Evolutionary conservation across 2,797 vertebrate species (phyloP).

Genomic region (Sciaenops ocellatus): DNA sequence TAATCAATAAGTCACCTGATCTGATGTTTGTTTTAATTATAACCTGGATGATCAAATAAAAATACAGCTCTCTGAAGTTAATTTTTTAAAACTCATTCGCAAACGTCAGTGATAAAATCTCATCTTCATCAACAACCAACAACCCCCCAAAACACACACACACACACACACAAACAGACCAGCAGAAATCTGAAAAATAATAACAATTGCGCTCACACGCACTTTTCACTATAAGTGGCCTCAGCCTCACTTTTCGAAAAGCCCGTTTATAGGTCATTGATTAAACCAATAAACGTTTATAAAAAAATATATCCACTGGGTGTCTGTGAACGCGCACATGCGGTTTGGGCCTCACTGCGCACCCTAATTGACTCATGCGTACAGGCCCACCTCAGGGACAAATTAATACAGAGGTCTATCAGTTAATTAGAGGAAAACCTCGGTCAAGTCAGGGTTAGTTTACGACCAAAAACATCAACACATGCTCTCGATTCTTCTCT

Average conservation of each 20-base stretch:
- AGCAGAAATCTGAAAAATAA: no score
- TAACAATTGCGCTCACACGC: neutral
- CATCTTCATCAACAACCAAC: neutral
- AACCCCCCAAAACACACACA: neutral
- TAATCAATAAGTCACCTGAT: neutral
- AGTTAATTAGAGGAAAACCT: conserved; percentile 92
- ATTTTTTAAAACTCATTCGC: neutral
- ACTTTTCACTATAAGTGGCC: conserved; percentile 48
- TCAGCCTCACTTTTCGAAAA: conserved; percentile 63
- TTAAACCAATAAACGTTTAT: conserved; percentile 30
- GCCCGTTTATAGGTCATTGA: conserved; percentile 54
- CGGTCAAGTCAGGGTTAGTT: conserved; percentile 72
- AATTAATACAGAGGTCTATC: conserved; percentile 90
- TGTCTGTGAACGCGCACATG: conserved; percentile 53
- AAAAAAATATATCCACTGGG: conserved; percentile 44
- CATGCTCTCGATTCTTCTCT: conserved; percentile 5
- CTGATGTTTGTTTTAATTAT: conserved; percentile 5
- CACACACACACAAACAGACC: neutral
- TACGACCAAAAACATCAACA: conserved; percentile 44
- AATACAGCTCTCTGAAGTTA: conserved; percentile 6
- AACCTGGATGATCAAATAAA: neutral
- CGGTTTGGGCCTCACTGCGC: conserved; percentile 80
- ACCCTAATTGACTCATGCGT: conserved; percentile 86
- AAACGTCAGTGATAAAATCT: conserved; percentile 30
- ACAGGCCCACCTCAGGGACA: conserved; percentile 85